These are phyloP conservation scores for Solenopsis invicta DNA, from an alignment of 1,140 invertebrate species.

Conservation along the genomic window DNA sequence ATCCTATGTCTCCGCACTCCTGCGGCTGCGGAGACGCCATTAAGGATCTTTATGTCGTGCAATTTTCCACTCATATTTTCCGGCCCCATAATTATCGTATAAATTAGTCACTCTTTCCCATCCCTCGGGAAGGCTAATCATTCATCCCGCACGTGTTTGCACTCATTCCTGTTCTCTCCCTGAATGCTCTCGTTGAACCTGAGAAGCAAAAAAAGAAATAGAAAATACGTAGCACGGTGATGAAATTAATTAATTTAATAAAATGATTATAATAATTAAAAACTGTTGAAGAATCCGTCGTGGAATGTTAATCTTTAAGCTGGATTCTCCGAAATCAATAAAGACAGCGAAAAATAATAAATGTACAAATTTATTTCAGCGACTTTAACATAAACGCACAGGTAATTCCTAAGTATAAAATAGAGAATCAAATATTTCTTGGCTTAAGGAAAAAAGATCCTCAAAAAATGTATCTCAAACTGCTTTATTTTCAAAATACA, in stretches of 20 bases:
- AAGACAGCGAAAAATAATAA: no score
- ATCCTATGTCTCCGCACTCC: not conserved
- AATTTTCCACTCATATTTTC: slow-evolving; percentile 68
- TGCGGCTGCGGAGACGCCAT: slow-evolving; percentile 36
- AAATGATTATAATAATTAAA: not conserved
- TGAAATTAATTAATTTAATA: not conserved
- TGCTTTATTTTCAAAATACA: no score
- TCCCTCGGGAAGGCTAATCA: not conserved
- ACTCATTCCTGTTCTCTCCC: not conserved
- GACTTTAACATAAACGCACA: no score
- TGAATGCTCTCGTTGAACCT: not conserved
- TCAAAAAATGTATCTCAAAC: no score
- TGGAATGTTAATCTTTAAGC: no score
- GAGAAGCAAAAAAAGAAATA: not conserved
- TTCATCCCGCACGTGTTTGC: not conserved
- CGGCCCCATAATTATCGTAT: slow-evolving; percentile 66
- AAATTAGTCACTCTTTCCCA: slow-evolving; percentile 62
- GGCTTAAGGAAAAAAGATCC: no score
- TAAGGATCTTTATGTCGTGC: slow-evolving; percentile 64
- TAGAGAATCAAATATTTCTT: no score
- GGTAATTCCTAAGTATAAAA: no score
- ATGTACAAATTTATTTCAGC: no score
- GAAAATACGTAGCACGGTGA: not conserved
- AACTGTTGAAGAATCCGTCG: not conserved
- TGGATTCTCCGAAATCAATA: no score